A percentile compares a stretch with the other conserved stretches of the same genome.
These are phyloP conservation scores for Drosophila lutescens DNA, from an alignment of 2,888 invertebrate species.

Conservation along the genomic window DNA sequence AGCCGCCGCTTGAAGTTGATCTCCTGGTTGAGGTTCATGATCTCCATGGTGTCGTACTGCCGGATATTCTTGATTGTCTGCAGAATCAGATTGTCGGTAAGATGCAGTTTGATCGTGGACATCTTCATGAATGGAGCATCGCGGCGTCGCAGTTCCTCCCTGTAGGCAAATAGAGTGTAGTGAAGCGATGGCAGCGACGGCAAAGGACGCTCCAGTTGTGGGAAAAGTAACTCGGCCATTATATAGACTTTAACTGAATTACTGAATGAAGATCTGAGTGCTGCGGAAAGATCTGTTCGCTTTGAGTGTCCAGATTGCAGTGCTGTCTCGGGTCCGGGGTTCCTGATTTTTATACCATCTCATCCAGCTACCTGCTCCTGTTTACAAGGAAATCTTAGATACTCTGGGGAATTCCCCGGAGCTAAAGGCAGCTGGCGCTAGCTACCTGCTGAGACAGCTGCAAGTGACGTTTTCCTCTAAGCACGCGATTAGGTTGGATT, in stretches of 20 bases:
- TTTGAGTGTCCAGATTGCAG: slow-evolving; percentile 34
- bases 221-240: slow-evolving; percentile 68
- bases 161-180: slow-evolving; percentile 67
- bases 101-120: slow-evolving; percentile 69
- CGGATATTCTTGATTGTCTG: slow-evolving; percentile 71
- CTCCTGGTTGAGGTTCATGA: slow-evolving; percentile 70
- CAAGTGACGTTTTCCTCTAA: slow-evolving; percentile 43
- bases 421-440: slow-evolving; percentile 52
- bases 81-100: slow-evolving; percentile 69
- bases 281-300: slow-evolving; percentile 22
- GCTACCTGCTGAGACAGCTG: slow-evolving; percentile 72
- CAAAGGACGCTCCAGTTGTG: slow-evolving; percentile 64
- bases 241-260: not conserved
- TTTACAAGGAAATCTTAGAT: slow-evolving; percentile 36
- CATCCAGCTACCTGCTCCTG: slow-evolving; percentile 34
- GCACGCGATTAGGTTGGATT: slow-evolving; percentile 63
- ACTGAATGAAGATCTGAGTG: slow-evolving; percentile 21
- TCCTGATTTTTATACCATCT: slow-evolving; percentile 56
- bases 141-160: slow-evolving; percentile 68
- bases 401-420: slow-evolving; percentile 45
- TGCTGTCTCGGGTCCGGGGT: slow-evolving; percentile 19
- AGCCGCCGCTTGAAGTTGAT: slow-evolving; percentile 66
- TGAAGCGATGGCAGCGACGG: slow-evolving; percentile 65
- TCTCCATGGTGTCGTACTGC: slow-evolving; percentile 64
- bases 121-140: slow-evolving; percentile 69